Evolutionary conservation across 37 sponge, comb jelly and placozoan genomes (phyloP).

Genomic region (Aphrocallistes beatrix): DNA sequence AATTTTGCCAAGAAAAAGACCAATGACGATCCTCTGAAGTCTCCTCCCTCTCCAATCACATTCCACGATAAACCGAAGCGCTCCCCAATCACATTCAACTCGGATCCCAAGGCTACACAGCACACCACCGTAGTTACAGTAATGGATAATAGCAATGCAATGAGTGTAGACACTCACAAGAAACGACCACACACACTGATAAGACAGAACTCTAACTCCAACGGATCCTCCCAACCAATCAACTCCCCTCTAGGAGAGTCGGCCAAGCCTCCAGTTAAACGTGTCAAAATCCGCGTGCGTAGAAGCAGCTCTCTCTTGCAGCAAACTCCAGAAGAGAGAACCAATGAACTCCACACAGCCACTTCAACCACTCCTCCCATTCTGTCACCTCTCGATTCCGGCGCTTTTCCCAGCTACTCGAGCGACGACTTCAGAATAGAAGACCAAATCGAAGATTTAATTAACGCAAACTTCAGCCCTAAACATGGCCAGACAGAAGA

Average conservation of each 20-base stretch:
- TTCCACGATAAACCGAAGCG: neutral
- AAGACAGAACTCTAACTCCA: too few species aligned
- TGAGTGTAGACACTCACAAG: too few species aligned
- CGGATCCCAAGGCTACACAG: neutral
- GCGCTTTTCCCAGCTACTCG: neutral
- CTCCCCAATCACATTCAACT: conserved; percentile 1
- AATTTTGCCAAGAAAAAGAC: neutral
- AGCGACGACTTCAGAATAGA: neutral
- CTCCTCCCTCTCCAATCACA: neutral
- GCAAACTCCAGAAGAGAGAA: too few species aligned
- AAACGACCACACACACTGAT: too few species aligned
- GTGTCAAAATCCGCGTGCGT: neutral
- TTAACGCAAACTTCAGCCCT: conserved; percentile 1
- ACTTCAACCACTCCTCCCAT: neutral
- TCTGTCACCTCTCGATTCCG: neutral
- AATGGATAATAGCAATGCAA: too few species aligned
- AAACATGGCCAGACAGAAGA: neutral
- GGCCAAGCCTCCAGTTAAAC: neutral
- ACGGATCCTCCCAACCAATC: too few species aligned
- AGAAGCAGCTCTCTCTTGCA: neutral
- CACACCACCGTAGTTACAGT: too few species aligned
- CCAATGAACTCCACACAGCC: neutral
- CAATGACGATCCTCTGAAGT: neutral
- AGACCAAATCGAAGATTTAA: neutral
- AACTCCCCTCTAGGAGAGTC: neutral